A percentile compares a stretch with the other conserved stretches of the same genome.
These are phyloP conservation scores for Ernsta delagoae DNA, from an alignment of 2,888 invertebrate species.

Conservation along the genomic window DNA sequence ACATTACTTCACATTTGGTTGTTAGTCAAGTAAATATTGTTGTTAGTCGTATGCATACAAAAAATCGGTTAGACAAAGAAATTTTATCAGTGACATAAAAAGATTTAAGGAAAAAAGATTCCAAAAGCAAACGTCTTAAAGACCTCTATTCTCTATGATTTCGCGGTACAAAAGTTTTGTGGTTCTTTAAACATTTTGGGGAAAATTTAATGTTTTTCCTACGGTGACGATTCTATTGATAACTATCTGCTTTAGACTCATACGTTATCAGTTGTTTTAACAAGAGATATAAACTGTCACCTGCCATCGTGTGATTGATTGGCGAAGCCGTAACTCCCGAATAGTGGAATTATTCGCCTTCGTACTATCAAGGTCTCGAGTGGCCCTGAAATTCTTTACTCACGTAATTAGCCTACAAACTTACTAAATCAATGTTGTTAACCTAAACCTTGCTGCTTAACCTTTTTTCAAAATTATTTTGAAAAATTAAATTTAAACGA, in stretches of 20 bases:
- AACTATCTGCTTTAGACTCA: constrained; percentile 36
- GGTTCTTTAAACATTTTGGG: constrained; percentile 10
- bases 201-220: constrained; percentile 25
- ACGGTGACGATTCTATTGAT: constrained; percentile 35
- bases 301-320: constrained; percentile 73
- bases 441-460: constrained; percentile 16
- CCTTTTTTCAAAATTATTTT: not conserved
- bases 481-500: not conserved
- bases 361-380: constrained; percentile 44
- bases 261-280: constrained; percentile 65
- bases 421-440: constrained; percentile 19
- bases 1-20: not conserved
- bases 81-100: not conserved
- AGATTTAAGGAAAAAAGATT: constrained; percentile 1
- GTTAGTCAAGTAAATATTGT: constrained; percentile 9
- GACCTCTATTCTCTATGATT: not conserved
- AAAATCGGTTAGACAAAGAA: not conserved
- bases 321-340: constrained; percentile 54
- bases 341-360: constrained; percentile 67
- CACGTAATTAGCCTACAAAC: constrained; percentile 13
- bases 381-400: constrained; percentile 39
- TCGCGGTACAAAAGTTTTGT: not conserved
- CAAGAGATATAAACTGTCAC: constrained; percentile 51
- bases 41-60: not conserved
- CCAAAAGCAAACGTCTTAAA: constrained; percentile 5